Conservation (phyloP, 2,797 vertebrate genomes). For the Anguilla pacifica region DNA sequence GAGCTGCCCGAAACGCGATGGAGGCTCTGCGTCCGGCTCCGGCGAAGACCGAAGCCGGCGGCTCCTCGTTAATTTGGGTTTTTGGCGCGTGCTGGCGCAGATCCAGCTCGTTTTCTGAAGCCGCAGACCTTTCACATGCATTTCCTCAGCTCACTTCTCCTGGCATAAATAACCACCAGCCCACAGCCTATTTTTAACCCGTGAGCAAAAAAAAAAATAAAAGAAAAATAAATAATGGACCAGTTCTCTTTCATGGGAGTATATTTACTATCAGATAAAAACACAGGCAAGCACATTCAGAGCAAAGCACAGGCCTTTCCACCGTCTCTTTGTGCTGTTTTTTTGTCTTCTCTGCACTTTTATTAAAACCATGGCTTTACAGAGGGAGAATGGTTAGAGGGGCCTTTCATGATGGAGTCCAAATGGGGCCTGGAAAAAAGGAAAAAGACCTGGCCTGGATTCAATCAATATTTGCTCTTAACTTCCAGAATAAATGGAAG, state of each 20-base stretch:
- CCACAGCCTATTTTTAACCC: slow-evolving; percentile 22
- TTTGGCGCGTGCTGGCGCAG: slow-evolving; percentile 18
- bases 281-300: background rate
- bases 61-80: slow-evolving; percentile 33
- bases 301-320: background rate
- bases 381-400: background rate
- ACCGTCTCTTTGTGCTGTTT: background rate
- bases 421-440: background rate
- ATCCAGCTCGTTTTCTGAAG: background rate
- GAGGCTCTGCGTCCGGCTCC: slow-evolving; percentile 32
- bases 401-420: background rate
- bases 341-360: background rate
- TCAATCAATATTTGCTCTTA: background rate
- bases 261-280: background rate
- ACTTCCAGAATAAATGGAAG: background rate
- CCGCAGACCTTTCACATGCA: slow-evolving; percentile 30
- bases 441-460: background rate
- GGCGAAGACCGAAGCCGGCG: slow-evolving; percentile 25
- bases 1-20: slow-evolving; percentile 27
- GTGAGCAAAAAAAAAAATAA: background rate
- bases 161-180: slow-evolving; percentile 20
- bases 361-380: background rate
- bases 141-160: slow-evolving; percentile 32
- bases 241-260: background rate
- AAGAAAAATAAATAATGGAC: background rate